Evolutionary conservation across 2,797 vertebrate genomes (phyloP).

Genomic region (Rallus crepitans): DNA sequence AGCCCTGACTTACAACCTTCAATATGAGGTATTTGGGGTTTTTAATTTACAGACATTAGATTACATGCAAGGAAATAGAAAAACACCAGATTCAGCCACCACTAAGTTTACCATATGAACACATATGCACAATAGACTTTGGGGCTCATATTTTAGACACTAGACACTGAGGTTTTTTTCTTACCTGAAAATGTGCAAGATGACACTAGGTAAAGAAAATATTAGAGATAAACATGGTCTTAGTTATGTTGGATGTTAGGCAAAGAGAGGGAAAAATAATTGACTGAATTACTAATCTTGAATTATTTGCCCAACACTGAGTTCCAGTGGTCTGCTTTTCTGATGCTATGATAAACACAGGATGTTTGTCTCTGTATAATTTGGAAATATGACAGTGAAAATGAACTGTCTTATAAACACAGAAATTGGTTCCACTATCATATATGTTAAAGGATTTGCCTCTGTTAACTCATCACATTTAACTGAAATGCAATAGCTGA

Average conservation of each 20-base stretch:
- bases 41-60: neutral
- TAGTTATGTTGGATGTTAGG: neutral
- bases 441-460: neutral
- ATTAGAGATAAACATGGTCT: neutral
- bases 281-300: neutral
- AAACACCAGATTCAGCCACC: neutral
- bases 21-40: neutral
- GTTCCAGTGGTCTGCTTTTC: neutral
- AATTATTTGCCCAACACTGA: neutral
- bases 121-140: neutral
- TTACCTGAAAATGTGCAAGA: neutral
- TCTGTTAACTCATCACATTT: neutral
- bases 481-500: neutral
- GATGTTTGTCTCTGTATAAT: neutral
- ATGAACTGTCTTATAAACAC: neutral
- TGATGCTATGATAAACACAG: neutral
- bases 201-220: neutral
- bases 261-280: neutral
- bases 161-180: neutral
- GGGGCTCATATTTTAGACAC: neutral
- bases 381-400: neutral
- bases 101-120: neutral
- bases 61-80: neutral
- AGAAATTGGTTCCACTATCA: neutral
- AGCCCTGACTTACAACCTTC: neutral